Conservation (phyloP, 2,888 invertebrate genomes). For the Drosophila kambysellisi region DNA sequence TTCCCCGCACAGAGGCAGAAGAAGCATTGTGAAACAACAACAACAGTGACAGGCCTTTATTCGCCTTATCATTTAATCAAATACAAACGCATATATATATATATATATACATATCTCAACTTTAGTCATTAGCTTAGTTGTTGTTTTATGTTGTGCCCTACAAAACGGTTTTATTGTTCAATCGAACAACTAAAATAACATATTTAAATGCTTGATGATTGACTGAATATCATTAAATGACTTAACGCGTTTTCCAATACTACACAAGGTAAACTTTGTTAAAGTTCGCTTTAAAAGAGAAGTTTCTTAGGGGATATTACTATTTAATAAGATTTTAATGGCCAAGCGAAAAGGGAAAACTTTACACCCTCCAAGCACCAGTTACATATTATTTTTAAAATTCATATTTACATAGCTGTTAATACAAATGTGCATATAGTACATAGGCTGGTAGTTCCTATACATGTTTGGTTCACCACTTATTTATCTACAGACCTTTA, state of each 20-base stretch:
- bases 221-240: background rate
- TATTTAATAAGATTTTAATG: background rate
- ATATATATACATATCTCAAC: conserved; percentile 19
- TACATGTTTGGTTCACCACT: background rate
- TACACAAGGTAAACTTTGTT: background rate
- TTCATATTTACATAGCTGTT: background rate
- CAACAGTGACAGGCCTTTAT: conserved; percentile 61
- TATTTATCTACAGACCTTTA: background rate
- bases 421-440: background rate
- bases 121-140: conserved; percentile 37
- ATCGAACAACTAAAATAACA: background rate
- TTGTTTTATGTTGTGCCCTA: conserved; percentile 4
- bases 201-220: background rate
- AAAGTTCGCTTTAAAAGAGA: background rate
- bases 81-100: conserved; percentile 5
- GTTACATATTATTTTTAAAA: background rate
- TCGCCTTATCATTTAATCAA: conserved; percentile 56
- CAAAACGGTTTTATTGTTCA: conserved; percentile 25
- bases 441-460: background rate
- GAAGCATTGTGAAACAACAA: conserved; percentile 8
- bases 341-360: background rate
- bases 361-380: background rate
- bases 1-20: background rate
- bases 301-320: background rate
- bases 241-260: background rate